A percentile compares a stretch with the other conserved stretches of the same genome.
Conservation (phyloP, 35 echinoderm and acorn worm species). For the Strongylocentrotus purpuratus region DNA sequence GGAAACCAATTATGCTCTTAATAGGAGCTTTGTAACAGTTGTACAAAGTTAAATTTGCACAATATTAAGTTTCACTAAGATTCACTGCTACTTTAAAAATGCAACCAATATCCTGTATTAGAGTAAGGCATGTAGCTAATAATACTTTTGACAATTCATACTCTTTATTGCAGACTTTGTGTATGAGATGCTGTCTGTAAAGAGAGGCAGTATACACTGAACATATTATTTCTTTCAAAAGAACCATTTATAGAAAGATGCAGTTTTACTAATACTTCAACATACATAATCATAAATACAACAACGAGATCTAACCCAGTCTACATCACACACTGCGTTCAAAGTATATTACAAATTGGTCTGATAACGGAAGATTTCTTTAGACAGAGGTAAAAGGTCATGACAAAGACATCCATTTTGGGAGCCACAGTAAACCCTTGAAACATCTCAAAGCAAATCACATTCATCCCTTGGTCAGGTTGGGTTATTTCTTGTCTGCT, state of each 20-base stretch:
- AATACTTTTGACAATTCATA: background rate
- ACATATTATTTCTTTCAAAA: background rate
- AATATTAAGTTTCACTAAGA: too few species aligned
- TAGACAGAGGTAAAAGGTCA: background rate
- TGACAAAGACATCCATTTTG: background rate
- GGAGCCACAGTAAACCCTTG: too few species aligned
- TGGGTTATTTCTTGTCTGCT: background rate
- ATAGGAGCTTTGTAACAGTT: background rate
- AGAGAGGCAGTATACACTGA: background rate
- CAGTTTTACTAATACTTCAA: background rate
- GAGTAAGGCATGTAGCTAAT: background rate
- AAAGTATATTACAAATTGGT: constrained; percentile 15
- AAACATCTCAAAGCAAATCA: background rate
- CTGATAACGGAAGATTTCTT: background rate
- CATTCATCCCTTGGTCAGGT: background rate
- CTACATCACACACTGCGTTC: constrained; percentile 1
- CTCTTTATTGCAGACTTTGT: background rate
- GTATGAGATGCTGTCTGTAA: background rate
- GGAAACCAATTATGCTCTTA: background rate
- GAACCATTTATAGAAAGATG: background rate
- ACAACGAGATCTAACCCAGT: background rate
- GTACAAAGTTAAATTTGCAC: too few species aligned
- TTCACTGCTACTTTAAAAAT: background rate
- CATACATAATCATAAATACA: background rate
- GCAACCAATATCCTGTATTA: background rate